Evolutionary conservation across 2,797 vertebrate species (phyloP), one percentile per base, ranked within the genome.

Genomic region (Lutra lutra): DNA sequence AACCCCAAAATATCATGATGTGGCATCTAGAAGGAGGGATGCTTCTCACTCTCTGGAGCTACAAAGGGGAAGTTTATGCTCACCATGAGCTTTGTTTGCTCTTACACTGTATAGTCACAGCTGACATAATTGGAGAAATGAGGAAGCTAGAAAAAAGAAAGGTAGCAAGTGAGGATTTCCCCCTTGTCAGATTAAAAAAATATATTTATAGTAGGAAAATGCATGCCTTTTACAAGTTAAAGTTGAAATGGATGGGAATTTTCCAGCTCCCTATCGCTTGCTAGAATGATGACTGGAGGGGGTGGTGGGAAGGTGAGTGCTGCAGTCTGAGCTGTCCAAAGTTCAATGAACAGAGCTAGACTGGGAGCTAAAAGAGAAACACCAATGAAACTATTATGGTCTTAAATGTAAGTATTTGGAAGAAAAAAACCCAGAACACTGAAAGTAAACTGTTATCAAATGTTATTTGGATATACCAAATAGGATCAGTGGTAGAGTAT

Each of bases 311-410:
- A 43, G 97, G 97, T 97, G 96, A 98, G 96, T 92, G 91, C 90
- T 95, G 97, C 97, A 97, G 98, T 92, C 97, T 97, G 95, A 97
- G 97, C 96, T 97, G 98, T 98, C 97, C 98, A 99, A 99, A 99
- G 99, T 99, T 99, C 98, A 99, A 80, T 96, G 95, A 98, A 98
- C 85, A 96, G 86, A 98, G 97, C 98, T 97, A 94, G 98, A 94
- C 98, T 97, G 97, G 97, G 95, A 98, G 94, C 97, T 83, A 96
- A 98, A 95, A 84, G 94, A 98, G 97, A 98, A 98, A 98, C 70
- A 92, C 96, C 94, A 97, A 15, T 82, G 85, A 96, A 90, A 94
- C 21, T 21, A 86, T 82, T 97, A 96, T 87, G 92, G 73, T 87
- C 88, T 95, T 84, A 96, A 92, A 96, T 78, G 86, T 97, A 85